phyloP scores from a whole-genome alignment of 1,140 invertebrate species.

The Neodiprion pinetum region DNA sequence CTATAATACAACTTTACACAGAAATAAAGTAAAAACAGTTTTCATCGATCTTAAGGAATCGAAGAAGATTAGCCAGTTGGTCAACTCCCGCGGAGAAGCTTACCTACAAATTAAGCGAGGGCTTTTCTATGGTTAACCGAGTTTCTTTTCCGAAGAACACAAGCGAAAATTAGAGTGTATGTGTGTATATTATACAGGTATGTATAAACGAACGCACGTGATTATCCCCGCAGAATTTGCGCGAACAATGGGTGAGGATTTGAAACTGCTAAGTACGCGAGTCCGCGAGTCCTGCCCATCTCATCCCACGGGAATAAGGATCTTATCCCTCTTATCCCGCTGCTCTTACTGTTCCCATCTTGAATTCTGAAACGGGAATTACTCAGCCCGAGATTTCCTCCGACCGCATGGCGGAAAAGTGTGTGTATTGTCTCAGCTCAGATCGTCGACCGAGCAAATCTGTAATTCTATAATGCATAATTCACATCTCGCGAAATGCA shows the following conservation, averaged over 20 bases:
- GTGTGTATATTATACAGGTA: too few relatives aligned
- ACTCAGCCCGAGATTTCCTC: slow-evolving; percentile 42
- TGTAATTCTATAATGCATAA: slow-evolving; percentile 14
- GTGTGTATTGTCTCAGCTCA: background rate
- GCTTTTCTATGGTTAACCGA: too few relatives aligned
- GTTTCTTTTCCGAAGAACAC: too few relatives aligned
- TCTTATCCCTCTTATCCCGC: slow-evolving; percentile 49
- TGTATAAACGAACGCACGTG: too few relatives aligned
- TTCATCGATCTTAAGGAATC: too few relatives aligned
- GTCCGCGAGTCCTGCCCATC: background rate
- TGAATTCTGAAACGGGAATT: slow-evolving; percentile 42
- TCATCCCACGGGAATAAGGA: slow-evolving; percentile 20
- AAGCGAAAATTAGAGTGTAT: too few relatives aligned
- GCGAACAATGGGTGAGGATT: slow-evolving; percentile 2
- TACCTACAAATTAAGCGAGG: too few relatives aligned
- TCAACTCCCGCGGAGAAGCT: too few relatives aligned
- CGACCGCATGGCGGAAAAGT: slow-evolving; percentile 36
- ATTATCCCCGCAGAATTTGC: background rate
- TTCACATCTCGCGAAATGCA: slow-evolving; percentile 5
- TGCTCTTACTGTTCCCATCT: slow-evolving; percentile 43
- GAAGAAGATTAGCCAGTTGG: too few relatives aligned
- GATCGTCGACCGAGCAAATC: slow-evolving; percentile 8
- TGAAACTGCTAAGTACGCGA: slow-evolving; percentile 2
- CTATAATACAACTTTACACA: too few relatives aligned
- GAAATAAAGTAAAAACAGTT: too few relatives aligned